phyloP scores from a whole-genome alignment of 2,797 vertebrate genomes.

The Amblyopsis hoosieri region DNA sequence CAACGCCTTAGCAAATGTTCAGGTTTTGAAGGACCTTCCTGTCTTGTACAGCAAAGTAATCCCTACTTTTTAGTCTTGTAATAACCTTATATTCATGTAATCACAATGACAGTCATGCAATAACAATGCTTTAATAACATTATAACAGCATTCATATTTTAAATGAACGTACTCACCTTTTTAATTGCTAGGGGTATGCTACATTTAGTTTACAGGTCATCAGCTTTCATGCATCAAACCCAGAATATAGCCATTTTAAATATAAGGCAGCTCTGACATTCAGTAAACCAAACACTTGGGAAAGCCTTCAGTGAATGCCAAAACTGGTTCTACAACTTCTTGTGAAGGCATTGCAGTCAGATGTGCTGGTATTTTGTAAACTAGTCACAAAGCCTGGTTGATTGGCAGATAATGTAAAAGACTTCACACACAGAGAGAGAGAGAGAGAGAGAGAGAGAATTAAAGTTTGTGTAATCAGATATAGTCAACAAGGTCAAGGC shows the following conservation, averaged over 20 bases:
- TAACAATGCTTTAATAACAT: no score
- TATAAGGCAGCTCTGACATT: constrained; percentile 2
- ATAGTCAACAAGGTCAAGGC: constrained; percentile 53
- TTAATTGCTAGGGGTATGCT: not conserved
- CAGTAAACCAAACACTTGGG: not conserved
- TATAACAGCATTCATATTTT: not conserved
- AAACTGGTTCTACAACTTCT: constrained; percentile 63
- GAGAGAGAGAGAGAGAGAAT: not conserved
- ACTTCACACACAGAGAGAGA: constrained; percentile 12
- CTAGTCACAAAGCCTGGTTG: constrained; percentile 1
- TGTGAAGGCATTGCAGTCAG: constrained; percentile 1
- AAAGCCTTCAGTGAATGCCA: not conserved
- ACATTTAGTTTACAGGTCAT: not conserved
- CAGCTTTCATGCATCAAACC: not conserved
- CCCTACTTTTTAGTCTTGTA: no score
- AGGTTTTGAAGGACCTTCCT: no score
- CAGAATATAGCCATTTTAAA: constrained; percentile 1
- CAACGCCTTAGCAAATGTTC: no score
- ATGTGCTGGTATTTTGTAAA: constrained; percentile 48
- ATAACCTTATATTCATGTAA: no score
- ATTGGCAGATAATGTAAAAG: constrained; percentile 3
- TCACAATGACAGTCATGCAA: no score
- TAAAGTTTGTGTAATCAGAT: constrained; percentile 18
- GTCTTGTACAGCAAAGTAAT: no score
- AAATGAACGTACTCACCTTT: constrained; percentile 4